These are phyloP conservation scores for Forbesichthys agassizii DNA, from an alignment of 2,113 vertebrate genomes.

Conservation along the genomic window DNA sequence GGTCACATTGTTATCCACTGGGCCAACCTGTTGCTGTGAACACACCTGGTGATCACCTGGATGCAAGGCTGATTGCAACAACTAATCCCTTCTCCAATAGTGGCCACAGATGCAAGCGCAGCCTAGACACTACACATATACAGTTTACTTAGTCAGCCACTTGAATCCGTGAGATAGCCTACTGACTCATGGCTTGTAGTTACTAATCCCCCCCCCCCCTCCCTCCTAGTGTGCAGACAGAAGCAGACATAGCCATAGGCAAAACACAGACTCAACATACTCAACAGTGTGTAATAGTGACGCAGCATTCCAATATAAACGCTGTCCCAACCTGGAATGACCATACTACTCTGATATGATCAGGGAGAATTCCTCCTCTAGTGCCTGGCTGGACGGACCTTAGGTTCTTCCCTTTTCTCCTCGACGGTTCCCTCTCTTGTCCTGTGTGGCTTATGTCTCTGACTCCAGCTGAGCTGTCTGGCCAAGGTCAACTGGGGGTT, in stretches of 20 bases:
- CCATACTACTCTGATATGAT: constrained; percentile 19
- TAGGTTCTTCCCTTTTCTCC: neutral
- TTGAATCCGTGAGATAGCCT: neutral
- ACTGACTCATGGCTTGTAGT: neutral
- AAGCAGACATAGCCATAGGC: constrained; percentile 1
- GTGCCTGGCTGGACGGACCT: constrained; percentile 9
- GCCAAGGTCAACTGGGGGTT: constrained; percentile 52
- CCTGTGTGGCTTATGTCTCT: constrained; percentile 23
- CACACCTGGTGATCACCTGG: no score
- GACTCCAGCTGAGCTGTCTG: constrained; percentile 21
- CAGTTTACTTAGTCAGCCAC: neutral
- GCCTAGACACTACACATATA: neutral
- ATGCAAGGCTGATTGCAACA: neutral
- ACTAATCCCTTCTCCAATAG: neutral
- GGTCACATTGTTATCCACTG: no score
- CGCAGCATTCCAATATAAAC: constrained; percentile 9
- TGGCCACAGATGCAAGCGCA: no score
- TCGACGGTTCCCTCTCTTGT: constrained; percentile 20
- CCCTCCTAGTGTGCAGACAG: neutral
- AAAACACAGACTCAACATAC: neutral
- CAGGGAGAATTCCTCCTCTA: neutral
- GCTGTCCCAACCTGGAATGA: constrained; percentile 10
- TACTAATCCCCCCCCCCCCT: neutral
- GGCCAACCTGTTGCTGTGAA: neutral
- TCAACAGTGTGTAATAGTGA: constrained; percentile 8